Conservation (phyloP, 2,888 invertebrate genomes). For the Pollenia amentaria region DNA sequence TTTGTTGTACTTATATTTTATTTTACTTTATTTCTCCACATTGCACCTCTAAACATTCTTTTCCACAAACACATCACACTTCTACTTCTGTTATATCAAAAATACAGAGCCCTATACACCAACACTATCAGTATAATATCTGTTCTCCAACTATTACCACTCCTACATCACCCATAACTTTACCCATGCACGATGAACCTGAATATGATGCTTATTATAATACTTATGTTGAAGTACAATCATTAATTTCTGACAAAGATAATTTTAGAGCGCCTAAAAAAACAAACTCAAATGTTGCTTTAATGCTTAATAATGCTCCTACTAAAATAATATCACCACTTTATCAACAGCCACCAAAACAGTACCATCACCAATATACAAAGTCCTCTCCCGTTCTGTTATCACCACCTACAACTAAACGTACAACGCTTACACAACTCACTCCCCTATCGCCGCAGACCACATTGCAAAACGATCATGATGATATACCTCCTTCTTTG, state of each 20-base stretch:
- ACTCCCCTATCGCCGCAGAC: constrained; percentile 53
- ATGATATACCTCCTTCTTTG: constrained; percentile 71
- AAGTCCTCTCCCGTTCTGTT: constrained; percentile 74
- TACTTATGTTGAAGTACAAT: constrained; percentile 80
- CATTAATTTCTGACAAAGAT: constrained; percentile 67
- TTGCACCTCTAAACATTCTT: constrained; percentile 44
- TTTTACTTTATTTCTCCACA: constrained; percentile 47
- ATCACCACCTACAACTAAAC: constrained; percentile 73
- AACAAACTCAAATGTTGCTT: constrained; percentile 77
- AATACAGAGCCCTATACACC: constrained; percentile 67
- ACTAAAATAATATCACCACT: constrained; percentile 68
- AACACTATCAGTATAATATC: constrained; percentile 73
- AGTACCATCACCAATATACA: constrained; percentile 70
- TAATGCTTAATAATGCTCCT: constrained; percentile 72
- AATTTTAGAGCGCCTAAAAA: constrained; percentile 80
- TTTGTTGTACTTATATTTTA: constrained; percentile 36
- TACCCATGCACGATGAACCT: constrained; percentile 76
- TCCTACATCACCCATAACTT: constrained; percentile 75
- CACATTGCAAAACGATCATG: constrained; percentile 51
- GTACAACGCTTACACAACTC: constrained; percentile 68
- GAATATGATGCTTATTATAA: constrained; percentile 80
- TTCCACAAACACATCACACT: constrained; percentile 13
- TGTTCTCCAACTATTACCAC: constrained; percentile 66
- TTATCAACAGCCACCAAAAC: constrained; percentile 71
- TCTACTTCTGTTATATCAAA: not conserved